phyloP scores from a whole-genome alignment of 2,113 vertebrate species.

The Colius striatus region DNA sequence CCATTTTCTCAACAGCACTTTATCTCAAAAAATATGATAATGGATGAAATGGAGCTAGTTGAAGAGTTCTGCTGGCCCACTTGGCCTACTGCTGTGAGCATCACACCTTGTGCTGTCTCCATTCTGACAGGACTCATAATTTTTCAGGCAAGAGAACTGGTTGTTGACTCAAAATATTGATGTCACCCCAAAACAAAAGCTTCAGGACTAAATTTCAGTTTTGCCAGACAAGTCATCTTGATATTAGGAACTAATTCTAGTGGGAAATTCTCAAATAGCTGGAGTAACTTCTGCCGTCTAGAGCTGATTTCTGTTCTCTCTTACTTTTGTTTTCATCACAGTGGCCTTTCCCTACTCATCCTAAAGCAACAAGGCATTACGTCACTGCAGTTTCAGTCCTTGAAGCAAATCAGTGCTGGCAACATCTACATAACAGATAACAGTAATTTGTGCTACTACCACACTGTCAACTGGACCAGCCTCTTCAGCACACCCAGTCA shows the following conservation, averaged over 20 bases:
- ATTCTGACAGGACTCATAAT: neutral
- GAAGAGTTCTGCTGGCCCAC: neutral
- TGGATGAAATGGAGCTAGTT: neutral
- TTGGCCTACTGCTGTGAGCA: neutral
- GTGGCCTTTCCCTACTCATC: conserved; percentile 95
- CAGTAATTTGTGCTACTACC: conserved; percentile 94
- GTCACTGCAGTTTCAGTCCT: conserved; percentile 92
- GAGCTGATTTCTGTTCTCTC: neutral
- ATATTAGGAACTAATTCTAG: neutral
- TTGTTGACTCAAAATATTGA: neutral
- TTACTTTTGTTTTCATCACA: conserved; percentile 47
- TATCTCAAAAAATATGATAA: neutral
- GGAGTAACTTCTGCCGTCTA: neutral
- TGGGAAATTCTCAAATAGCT: neutral
- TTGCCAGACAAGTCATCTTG: neutral
- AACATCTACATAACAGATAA: conserved; percentile 97
- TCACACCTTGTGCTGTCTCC: neutral
- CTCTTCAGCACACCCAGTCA: conserved; percentile 90
- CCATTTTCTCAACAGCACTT: neutral
- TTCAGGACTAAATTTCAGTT: neutral
- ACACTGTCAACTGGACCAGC: conserved; percentile 95
- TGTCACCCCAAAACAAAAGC: neutral
- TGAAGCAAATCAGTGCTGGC: conserved; percentile 95
- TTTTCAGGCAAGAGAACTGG: neutral
- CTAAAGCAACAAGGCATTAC: conserved; percentile 94